Percentiles rank a stretch among this genome's conserved stretches.
phyloP scores from a whole-genome alignment of 2,888 invertebrate species.

The Dexiosoma caninum region DNA sequence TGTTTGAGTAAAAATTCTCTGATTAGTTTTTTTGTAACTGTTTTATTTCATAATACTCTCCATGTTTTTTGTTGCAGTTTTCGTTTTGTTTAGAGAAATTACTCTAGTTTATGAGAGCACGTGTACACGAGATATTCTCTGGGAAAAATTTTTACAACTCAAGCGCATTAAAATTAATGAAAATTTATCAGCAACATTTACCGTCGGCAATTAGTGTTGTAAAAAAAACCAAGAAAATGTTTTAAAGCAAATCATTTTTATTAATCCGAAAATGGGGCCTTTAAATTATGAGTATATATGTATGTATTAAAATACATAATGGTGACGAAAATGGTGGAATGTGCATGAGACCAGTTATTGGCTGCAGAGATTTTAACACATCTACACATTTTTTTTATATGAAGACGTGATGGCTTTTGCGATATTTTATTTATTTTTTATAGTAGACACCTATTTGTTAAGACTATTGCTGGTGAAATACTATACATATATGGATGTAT shows the following conservation, averaged over 20 bases:
- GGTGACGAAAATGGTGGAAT: constrained; percentile 17
- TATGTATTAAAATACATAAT: constrained; percentile 31
- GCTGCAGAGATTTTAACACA: constrained; percentile 41
- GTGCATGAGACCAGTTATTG: constrained; percentile 7
- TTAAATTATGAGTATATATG: constrained; percentile 41
- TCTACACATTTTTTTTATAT: constrained; percentile 21
- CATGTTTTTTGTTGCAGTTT: constrained; percentile 24
- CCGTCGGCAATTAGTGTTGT: constrained; percentile 40
- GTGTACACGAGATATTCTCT: constrained; percentile 51
- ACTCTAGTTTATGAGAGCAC: constrained; percentile 58
- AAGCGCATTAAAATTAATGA: constrained; percentile 57
- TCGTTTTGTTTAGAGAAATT: constrained; percentile 31
- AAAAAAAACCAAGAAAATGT: background rate
- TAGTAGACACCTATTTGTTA: constrained; percentile 30
- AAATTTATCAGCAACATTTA: constrained; percentile 37
- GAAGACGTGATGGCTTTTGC: constrained; percentile 15
- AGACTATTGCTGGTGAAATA: background rate
- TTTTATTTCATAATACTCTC: constrained; percentile 33
- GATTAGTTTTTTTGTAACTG: constrained; percentile 48
- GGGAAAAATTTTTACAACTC: constrained; percentile 31
- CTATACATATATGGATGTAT: background rate
- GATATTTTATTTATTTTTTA: constrained; percentile 44
- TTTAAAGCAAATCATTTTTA: constrained; percentile 11
- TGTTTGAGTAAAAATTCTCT: constrained; percentile 36
- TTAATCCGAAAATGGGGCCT: constrained; percentile 54